Conservation (phyloP, 2,888 invertebrate species). For the Adelphocoris suturalis region DNA sequence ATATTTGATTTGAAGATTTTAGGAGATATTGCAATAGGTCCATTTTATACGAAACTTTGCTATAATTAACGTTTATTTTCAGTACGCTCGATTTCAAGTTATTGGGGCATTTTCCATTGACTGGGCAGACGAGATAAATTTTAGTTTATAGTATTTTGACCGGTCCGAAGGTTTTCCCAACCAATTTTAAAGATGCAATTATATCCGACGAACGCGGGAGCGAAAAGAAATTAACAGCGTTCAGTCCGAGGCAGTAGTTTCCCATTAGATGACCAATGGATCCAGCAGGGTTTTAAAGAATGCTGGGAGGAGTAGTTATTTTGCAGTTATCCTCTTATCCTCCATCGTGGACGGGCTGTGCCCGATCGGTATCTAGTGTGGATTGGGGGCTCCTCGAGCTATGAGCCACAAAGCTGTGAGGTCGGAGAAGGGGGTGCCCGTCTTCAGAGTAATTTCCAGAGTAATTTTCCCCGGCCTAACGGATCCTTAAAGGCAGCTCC, state of each 20-base stretch:
- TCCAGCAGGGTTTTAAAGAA: background rate
- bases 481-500: conserved; percentile 11
- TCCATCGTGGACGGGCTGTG: background rate
- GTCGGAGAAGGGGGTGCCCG: background rate
- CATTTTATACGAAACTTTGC: too few relatives aligned
- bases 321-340: conserved; percentile 21
- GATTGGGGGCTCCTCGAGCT: background rate
- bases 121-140: too few relatives aligned
- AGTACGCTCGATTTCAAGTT: too few relatives aligned
- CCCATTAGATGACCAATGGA: conserved; percentile 19
- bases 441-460: conserved; percentile 40
- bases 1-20: too few relatives aligned
- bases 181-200: background rate
- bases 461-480: conserved; percentile 44
- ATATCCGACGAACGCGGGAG: background rate
- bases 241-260: background rate
- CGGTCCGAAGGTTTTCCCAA: background rate
- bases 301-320: conserved; percentile 1
- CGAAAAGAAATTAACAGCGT: conserved; percentile 30
- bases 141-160: too few relatives aligned
- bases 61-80: too few relatives aligned
- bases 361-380: background rate
- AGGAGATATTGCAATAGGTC: too few relatives aligned
- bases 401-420: background rate
- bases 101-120: too few relatives aligned